Conservation (phyloP, 2,888 invertebrate genomes). For the Sycophila texana region DNA sequence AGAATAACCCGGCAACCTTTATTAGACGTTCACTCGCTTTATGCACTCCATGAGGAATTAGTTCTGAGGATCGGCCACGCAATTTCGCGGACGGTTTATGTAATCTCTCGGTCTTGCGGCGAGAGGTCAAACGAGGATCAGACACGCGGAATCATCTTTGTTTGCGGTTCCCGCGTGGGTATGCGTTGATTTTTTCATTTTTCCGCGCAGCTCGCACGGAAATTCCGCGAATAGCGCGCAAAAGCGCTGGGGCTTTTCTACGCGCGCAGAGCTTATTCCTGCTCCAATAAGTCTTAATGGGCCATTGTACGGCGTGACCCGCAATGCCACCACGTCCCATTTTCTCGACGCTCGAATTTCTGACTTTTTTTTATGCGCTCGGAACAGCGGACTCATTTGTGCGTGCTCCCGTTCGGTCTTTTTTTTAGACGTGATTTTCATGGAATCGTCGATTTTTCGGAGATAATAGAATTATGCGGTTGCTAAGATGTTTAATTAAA, state of each 20-base stretch:
- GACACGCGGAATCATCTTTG: neutral
- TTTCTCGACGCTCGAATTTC: neutral
- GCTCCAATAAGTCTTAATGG: slow-evolving; percentile 63
- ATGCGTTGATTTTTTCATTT: neutral
- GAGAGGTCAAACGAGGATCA: too few species aligned
- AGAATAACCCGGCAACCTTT: too few species aligned
- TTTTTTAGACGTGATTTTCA: neutral
- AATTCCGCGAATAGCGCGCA: neutral
- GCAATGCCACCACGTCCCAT: neutral
- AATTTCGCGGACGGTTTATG: too few species aligned
- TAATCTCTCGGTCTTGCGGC: too few species aligned
- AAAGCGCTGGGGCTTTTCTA: slow-evolving; percentile 45
- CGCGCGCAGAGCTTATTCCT: slow-evolving; percentile 47
- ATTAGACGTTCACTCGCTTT: too few species aligned
- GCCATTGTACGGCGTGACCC: slow-evolving; percentile 56
- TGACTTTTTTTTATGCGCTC: neutral
- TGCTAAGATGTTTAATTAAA: neutral
- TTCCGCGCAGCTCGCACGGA: too few species aligned
- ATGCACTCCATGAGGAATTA: too few species aligned
- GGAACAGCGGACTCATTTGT: neutral
- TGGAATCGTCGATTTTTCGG: slow-evolving; percentile 1
- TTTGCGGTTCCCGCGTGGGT: neutral
- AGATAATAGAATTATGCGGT: neutral
- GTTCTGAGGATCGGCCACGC: too few species aligned
- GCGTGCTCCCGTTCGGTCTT: neutral